Percentiles rank a stretch among this genome's conserved stretches.
phyloP scores from a whole-genome alignment of 2,888 invertebrate species.

The Cataglyphis albicans region DNA sequence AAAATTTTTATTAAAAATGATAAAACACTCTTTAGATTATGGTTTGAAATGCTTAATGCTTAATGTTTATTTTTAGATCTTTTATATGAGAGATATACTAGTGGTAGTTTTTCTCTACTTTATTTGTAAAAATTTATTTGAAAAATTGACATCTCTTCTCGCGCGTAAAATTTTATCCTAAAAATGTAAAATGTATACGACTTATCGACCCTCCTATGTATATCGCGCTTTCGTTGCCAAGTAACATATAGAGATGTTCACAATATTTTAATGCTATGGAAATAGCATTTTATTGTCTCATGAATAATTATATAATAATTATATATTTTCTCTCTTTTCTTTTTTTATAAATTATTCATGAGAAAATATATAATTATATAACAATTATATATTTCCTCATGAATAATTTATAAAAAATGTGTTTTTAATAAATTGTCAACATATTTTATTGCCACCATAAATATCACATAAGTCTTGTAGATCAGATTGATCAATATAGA shows the following conservation, averaged over 20 bases:
- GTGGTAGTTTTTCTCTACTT: neutral
- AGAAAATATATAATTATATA: no score
- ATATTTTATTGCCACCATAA: neutral
- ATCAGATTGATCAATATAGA: neutral
- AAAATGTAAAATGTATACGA: conserved; percentile 5
- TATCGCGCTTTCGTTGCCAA: conserved; percentile 39
- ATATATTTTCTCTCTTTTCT: no score
- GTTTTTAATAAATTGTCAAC: neutral
- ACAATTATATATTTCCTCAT: no score
- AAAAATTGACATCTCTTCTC: neutral
- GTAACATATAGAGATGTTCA: conserved; percentile 17
- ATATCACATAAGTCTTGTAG: neutral
- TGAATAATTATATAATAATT: neutral
- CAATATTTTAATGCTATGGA: neutral
- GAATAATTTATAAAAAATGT: neutral
- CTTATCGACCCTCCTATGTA: conserved; percentile 19
- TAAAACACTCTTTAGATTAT: neutral
- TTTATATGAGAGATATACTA: neutral
- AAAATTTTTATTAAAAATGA: neutral
- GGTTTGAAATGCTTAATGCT: neutral
- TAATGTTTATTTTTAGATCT: neutral
- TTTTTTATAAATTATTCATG: no score
- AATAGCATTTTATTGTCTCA: neutral
- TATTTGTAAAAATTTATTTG: neutral
- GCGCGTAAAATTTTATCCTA: neutral